Evolutionary conservation across 2,797 vertebrate genomes (phyloP).

Genomic region (Oreonectes daqikongensis): DNA sequence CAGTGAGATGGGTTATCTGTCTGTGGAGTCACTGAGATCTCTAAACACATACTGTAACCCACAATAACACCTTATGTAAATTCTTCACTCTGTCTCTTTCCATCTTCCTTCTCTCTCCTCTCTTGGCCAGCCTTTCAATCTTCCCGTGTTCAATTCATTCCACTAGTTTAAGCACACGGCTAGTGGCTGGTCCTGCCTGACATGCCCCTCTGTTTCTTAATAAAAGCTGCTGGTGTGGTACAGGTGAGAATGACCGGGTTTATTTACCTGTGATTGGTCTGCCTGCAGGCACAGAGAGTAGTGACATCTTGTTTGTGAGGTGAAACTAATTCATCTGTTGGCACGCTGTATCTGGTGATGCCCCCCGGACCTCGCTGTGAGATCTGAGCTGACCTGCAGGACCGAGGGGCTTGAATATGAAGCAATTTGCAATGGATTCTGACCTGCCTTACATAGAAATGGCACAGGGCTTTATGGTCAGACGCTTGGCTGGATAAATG

Average conservation of each 20-base stretch:
- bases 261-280: conserved; percentile 69
- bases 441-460: not conserved
- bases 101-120: conserved; percentile 23
- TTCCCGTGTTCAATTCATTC: conserved; percentile 54
- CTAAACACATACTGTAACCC: not conserved
- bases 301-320: conserved; percentile 67
- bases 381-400: conserved; percentile 16
- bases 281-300: conserved; percentile 63
- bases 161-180: conserved; percentile 32
- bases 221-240: conserved; percentile 46
- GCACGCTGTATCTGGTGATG: conserved; percentile 10
- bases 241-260: conserved; percentile 58
- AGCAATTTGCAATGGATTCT: conserved; percentile 44
- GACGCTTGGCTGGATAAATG: not conserved
- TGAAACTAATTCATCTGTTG: conserved; percentile 47
- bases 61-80: not conserved
- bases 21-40: too few species aligned
- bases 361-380: conserved; percentile 5
- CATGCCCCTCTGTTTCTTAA: conserved; percentile 50
- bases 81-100: conserved; percentile 1
- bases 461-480: conserved; percentile 18
- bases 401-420: conserved; percentile 25
- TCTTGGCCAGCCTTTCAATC: conserved; percentile 50
- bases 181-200: conserved; percentile 33
- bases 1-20: too few species aligned